Evolutionary conservation across 2,888 invertebrate genomes (phyloP).

Genomic region (Congeria kusceri): DNA sequence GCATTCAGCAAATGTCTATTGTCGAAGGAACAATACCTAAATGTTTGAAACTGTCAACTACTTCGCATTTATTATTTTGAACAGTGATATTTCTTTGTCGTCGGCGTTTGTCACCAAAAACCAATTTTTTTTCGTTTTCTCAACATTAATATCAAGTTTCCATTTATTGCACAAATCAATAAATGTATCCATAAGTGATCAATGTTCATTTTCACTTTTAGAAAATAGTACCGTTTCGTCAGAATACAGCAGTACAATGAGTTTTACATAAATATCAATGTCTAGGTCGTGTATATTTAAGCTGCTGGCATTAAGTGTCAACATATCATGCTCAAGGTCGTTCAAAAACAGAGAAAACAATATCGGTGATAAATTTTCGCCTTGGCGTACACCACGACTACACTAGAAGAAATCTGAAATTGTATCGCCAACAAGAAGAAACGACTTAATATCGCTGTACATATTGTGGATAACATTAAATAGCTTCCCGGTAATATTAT

Average conservation of each 20-base stretch:
- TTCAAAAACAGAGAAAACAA: constrained; percentile 25
- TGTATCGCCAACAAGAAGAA: constrained; percentile 14
- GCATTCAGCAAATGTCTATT: neutral
- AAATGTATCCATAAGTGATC: neutral
- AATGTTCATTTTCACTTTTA: neutral
- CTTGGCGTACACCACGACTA: too few species aligned
- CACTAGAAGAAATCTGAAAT: constrained; percentile 33
- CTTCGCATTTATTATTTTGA: neutral
- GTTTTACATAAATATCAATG: neutral
- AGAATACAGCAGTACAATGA: constrained; percentile 4
- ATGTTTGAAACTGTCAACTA: neutral
- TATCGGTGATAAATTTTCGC: too few species aligned
- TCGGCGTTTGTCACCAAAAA: neutral
- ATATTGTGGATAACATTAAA: too few species aligned
- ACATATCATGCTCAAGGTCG: constrained; percentile 41
- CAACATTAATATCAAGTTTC: neutral
- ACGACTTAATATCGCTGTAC: too few species aligned
- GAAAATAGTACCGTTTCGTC: neutral
- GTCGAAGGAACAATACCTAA: neutral
- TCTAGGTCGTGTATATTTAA: too few species aligned
- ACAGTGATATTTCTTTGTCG: neutral
- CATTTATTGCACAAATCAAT: neutral
- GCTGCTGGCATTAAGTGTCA: neutral
- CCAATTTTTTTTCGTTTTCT: neutral
- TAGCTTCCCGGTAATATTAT: too few species aligned